phyloP scores from a whole-genome alignment of 2,888 invertebrate species.

The Ochropleura leucogaster region DNA sequence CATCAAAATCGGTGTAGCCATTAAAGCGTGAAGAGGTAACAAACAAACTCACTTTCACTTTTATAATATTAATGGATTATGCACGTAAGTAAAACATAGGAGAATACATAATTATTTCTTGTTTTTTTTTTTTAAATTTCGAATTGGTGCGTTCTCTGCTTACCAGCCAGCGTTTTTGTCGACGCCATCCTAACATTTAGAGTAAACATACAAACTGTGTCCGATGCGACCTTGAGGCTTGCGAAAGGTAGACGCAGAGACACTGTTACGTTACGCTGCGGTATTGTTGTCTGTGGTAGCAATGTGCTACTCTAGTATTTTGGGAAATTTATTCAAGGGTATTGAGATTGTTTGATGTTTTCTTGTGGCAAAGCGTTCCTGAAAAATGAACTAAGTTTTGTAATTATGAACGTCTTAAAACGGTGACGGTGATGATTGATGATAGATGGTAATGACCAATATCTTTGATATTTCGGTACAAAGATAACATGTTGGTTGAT shows the following conservation, averaged over 20 bases:
- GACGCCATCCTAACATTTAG: slow-evolving; percentile 42
- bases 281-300: slow-evolving; percentile 30
- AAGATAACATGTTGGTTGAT: not conserved
- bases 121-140: not conserved
- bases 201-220: slow-evolving; percentile 42
- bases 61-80: no score
- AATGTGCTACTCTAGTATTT: not conserved
- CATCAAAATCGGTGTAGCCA: no score
- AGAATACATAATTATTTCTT: no score
- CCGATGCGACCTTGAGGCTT: slow-evolving; percentile 51
- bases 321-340: not conserved
- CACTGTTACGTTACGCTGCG: slow-evolving; percentile 48
- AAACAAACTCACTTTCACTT: no score
- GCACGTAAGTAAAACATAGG: not conserved
- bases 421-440: not conserved
- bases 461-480: not conserved
- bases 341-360: not conserved
- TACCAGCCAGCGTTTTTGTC: slow-evolving; percentile 13
- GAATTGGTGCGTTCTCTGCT: not conserved
- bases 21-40: no score
- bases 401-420: not conserved
- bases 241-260: slow-evolving; percentile 36
- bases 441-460: not conserved
- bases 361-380: not conserved
- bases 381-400: not conserved